Conservation (phyloP, 2,113 vertebrate species). For the Gobio gobio region DNA sequence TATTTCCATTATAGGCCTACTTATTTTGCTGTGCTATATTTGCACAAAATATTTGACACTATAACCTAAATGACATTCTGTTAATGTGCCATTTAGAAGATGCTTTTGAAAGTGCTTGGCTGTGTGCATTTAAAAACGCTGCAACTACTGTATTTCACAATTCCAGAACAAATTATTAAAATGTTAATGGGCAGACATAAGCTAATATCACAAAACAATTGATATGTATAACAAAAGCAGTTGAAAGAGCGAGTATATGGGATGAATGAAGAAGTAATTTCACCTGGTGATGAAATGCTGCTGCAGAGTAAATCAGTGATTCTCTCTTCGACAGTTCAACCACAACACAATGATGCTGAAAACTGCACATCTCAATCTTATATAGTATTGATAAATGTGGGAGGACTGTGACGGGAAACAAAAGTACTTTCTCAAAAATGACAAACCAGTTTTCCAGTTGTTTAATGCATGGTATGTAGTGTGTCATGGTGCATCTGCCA, state of each 20-base stretch:
- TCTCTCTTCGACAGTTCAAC: not conserved
- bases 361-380: not conserved
- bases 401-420: not conserved
- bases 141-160: not conserved
- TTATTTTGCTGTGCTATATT: too few relatives aligned
- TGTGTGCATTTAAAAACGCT: not conserved
- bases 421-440: not conserved
- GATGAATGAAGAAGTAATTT: not conserved
- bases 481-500: not conserved
- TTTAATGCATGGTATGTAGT: not conserved
- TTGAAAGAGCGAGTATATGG: not conserved
- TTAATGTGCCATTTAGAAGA: not conserved
- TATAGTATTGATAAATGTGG: not conserved
- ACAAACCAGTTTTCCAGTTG: not conserved
- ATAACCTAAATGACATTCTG: too few relatives aligned
- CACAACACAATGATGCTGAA: constrained; percentile 1
- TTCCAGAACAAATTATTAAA: not conserved
- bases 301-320: not conserved
- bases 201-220: not conserved
- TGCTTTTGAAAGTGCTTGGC: not conserved
- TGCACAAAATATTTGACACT: too few relatives aligned
- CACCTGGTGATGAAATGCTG: not conserved
- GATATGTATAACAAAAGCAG: not conserved
- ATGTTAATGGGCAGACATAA: not conserved
- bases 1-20: too few relatives aligned